phyloP scores from a whole-genome alignment of 1,140 invertebrate genomes.

The Trachymyrmex cornetzi region DNA sequence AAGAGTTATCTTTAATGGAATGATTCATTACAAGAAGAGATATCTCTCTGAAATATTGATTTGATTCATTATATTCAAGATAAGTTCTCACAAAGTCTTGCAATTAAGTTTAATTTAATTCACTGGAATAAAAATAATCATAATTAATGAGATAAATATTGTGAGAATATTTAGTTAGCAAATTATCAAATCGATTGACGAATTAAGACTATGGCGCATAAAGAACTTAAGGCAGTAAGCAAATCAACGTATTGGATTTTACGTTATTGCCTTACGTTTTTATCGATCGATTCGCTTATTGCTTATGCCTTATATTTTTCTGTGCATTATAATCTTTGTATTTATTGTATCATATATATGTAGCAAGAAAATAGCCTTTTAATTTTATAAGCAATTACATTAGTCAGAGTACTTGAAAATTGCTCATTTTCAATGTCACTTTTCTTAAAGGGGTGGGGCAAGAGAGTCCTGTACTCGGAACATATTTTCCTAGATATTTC shows the following conservation, averaged over 20 bases:
- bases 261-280: too few species aligned
- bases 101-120: neutral
- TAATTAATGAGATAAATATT: neutral
- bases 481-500: constrained; percentile 29
- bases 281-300: too few species aligned
- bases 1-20: constrained; percentile 5
- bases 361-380: neutral
- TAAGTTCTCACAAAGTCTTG: neutral
- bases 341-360: too few species aligned
- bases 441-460: neutral
- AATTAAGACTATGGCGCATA: too few species aligned
- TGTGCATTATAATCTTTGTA: too few species aligned
- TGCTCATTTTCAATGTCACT: neutral
- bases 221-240: too few species aligned
- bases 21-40: neutral
- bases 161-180: neutral
- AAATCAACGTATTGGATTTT: too few species aligned
- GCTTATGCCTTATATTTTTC: too few species aligned
- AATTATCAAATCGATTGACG: neutral
- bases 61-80: constrained; percentile 6
- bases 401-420: neutral
- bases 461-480: neutral
- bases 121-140: neutral
- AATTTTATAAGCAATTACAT: neutral
- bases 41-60: neutral